Evolutionary conservation across 92 coral and sea anemone species (phyloP), one percentile per base, ranked within the genome.

Genomic region (Palythoa heliodiscus): DNA sequence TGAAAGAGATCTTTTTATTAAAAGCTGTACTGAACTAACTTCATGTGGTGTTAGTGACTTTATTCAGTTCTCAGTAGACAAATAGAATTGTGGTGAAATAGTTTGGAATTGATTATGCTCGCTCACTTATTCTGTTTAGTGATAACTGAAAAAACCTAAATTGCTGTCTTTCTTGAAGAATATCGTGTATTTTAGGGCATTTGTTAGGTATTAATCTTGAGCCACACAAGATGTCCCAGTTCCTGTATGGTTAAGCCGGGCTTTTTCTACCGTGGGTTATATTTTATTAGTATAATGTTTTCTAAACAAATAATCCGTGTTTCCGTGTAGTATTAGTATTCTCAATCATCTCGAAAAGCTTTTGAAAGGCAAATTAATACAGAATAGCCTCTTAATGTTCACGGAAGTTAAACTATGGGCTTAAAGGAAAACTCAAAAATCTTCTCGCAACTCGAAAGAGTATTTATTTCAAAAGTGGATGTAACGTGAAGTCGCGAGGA

Each of bases 1-100:
- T 80, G 52, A 40, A 80, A 67, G 63, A 80, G 73, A 80, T 67
- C 73, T 52, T 80, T 80, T 80, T 80, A 80, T 67, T 80, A 80
- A 80, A 78, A 80, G 58, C 14, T 57, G 82, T 64, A 67, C 58
- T 80, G 73, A 67, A 66, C 70, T 64, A 43, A 50, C 38, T 23
- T 53, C 12, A 12, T 14, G 40, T 22, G 24, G 43, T 40, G 43
- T 8, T 11, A 20, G 14, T 20, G 20, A 14, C 47, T 80, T 23
- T 14, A 52, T 80, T 17, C 47, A 64, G 35, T 48, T 43, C 54
- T 43, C n/a, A n/a, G n/a, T n/a, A 25, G 14, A 80, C 58, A 66
- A 43, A 78, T 19, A 13, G 7, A 43, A 43, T 43, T 43, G 0
- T 7, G 50, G 50, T 43, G 50, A 43, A 43, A 43, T 58, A 19